These are phyloP conservation scores for Anguilla anguilla DNA, from an alignment of 2,797 vertebrate genomes.

Conservation along the genomic window DNA sequence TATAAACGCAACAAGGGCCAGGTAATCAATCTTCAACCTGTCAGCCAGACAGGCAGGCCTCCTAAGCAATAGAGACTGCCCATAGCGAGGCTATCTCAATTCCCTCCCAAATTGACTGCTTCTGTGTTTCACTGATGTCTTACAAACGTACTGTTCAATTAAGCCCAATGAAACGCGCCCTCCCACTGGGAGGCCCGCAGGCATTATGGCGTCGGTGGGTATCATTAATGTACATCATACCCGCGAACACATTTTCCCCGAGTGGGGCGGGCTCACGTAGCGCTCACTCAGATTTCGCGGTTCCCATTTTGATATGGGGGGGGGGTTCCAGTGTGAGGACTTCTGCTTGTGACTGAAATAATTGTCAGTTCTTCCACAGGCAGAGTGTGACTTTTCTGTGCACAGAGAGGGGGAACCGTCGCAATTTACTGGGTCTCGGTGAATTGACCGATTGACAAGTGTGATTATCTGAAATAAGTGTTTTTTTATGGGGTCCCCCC, in stretches of 20 bases:
- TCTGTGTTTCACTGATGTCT: slow-evolving; percentile 69
- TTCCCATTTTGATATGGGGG: slow-evolving; percentile 60
- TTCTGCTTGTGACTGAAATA: background rate
- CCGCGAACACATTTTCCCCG: slow-evolving; percentile 42
- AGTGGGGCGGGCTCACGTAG: slow-evolving; percentile 56
- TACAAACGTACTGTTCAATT: slow-evolving; percentile 75
- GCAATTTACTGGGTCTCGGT: background rate
- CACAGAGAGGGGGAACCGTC: background rate
- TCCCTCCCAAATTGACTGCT: slow-evolving; percentile 81
- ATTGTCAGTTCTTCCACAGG: background rate
- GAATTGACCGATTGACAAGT: background rate
- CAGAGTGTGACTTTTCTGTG: background rate
- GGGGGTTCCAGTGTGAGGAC: slow-evolving; percentile 58
- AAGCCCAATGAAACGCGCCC: slow-evolving; percentile 64
- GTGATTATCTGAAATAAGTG: background rate
- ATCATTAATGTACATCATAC: slow-evolving; percentile 53
- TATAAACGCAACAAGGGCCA: slow-evolving; percentile 84
- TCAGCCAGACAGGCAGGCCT: slow-evolving; percentile 85
- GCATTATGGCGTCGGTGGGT: slow-evolving; percentile 42
- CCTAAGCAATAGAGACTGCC: slow-evolving; percentile 81
- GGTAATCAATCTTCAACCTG: slow-evolving; percentile 99
- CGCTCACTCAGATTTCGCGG: slow-evolving; percentile 64
- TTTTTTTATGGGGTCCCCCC: background rate
- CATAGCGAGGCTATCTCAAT: slow-evolving; percentile 79
- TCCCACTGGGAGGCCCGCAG: slow-evolving; percentile 40